Conservation (phyloP, 2,797 vertebrate species). For the Sphaeramia orbicularis region DNA sequence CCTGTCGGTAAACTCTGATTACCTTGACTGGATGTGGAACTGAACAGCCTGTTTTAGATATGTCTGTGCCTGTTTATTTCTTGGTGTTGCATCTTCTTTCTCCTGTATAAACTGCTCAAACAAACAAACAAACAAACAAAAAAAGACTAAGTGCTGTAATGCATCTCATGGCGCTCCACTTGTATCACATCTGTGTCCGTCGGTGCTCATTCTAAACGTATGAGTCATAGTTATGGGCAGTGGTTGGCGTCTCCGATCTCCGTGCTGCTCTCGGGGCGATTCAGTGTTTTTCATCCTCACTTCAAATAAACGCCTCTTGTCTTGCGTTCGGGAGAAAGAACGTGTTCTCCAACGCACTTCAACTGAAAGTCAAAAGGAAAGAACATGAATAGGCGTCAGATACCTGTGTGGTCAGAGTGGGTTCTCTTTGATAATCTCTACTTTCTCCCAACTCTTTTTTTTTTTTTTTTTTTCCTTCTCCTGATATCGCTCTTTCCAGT, state of each 20-base stretch:
- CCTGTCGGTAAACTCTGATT: slow-evolving; percentile 31
- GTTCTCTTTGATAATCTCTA: slow-evolving; percentile 28
- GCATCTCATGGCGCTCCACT: background rate
- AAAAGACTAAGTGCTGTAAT: slow-evolving; percentile 12
- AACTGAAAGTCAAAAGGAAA: slow-evolving; percentile 28
- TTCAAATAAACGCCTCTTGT: slow-evolving; percentile 49
- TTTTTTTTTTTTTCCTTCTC: background rate
- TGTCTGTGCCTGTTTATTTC: slow-evolving; percentile 7
- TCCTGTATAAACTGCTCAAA: slow-evolving; percentile 30
- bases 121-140: too few relatives aligned
- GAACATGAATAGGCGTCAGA: slow-evolving; percentile 21
- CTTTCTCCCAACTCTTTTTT: slow-evolving; percentile 13
- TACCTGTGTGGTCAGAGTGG: slow-evolving; percentile 22
- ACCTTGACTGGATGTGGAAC: slow-evolving; percentile 6
- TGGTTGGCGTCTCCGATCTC: background rate
- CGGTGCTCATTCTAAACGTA: slow-evolving; percentile 37
- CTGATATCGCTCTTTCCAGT: slow-evolving; percentile 16
- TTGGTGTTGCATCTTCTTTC: slow-evolving; percentile 29
- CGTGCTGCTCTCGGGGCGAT: background rate
- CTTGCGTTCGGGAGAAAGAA: background rate
- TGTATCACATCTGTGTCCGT: slow-evolving; percentile 16
- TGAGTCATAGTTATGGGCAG: slow-evolving; percentile 32
- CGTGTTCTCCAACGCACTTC: slow-evolving; percentile 15
- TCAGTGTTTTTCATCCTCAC: slow-evolving; percentile 45
- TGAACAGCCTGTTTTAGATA: slow-evolving; percentile 30